phyloP scores from a whole-genome alignment of 2,888 invertebrate genomes.

The Eilema griseolum region DNA sequence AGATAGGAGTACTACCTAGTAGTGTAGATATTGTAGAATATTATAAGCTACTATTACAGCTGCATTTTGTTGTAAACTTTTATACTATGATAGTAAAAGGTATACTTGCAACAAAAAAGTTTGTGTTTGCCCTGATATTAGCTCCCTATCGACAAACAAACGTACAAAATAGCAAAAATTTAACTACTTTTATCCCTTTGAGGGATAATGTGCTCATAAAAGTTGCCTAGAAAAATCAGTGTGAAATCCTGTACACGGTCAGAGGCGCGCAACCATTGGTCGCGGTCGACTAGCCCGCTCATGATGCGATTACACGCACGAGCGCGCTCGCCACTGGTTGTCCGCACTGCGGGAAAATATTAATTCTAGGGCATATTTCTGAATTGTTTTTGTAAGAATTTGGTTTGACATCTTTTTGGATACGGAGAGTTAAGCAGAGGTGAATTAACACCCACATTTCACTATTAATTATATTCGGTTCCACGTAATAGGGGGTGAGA shows the following conservation, averaged over 20 bases:
- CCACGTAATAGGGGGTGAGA: too few species aligned
- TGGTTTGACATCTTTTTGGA: background rate
- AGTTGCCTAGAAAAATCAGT: slow-evolving; percentile 25
- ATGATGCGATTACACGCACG: slow-evolving; percentile 72
- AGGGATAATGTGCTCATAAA: slow-evolving; percentile 6
- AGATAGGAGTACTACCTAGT: too few species aligned
- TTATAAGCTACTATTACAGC: too few species aligned
- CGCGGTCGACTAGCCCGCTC: slow-evolving; percentile 57
- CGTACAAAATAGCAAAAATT: background rate
- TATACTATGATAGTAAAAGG: too few species aligned
- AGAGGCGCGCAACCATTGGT: slow-evolving; percentile 75
- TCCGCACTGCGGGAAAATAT: slow-evolving; percentile 45
- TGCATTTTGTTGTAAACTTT: too few species aligned
- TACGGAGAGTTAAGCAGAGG: too few species aligned
- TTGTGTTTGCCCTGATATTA: background rate
- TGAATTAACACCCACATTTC: too few species aligned
- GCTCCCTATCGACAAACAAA: background rate
- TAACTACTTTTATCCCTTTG: background rate
- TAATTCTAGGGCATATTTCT: slow-evolving; percentile 33
- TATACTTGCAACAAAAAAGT: background rate
- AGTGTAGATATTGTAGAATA: too few species aligned
- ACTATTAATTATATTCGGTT: too few species aligned
- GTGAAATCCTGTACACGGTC: slow-evolving; percentile 56
- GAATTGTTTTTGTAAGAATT: slow-evolving; percentile 27
- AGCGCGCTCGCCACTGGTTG: slow-evolving; percentile 46